These are phyloP conservation scores for Esperia sulphurella DNA, from an alignment of 2,888 invertebrate species.

Conservation along the genomic window DNA sequence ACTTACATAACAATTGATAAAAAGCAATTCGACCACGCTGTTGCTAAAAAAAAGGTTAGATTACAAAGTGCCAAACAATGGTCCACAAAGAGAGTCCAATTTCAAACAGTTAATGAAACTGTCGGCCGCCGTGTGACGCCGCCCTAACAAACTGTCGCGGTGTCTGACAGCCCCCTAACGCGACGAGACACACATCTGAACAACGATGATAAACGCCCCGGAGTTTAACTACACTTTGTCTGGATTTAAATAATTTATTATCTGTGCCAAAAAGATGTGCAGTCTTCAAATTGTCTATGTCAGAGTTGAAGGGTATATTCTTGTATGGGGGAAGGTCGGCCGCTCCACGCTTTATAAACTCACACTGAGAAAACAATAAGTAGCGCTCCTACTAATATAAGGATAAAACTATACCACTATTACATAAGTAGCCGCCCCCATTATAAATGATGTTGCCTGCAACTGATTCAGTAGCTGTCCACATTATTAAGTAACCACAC, in stretches of 20 bases:
- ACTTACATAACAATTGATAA: no score
- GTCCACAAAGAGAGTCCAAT: neutral
- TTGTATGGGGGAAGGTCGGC: no score
- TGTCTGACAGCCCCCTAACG: neutral
- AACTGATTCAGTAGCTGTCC: no score
- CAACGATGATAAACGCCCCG: neutral
- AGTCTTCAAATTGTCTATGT: no score
- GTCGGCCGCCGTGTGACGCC: conserved; percentile 1
- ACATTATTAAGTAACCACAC: no score
- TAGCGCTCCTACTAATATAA: no score
- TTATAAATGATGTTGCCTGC: no score
- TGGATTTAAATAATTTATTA: neutral
- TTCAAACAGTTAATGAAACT: conserved; percentile 3
- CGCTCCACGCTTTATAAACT: no score
- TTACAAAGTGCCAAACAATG: neutral
- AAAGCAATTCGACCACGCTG: neutral
- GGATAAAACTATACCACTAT: no score
- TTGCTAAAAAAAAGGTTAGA: neutral
- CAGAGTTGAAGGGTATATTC: no score
- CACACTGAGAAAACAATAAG: no score
- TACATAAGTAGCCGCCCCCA: no score
- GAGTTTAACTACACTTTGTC: neutral
- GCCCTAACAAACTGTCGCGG: neutral
- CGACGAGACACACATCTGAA: neutral
- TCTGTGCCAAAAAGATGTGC: neutral